phyloP scores from a whole-genome alignment of 2,888 invertebrate species.

The Sclerodermus sp. region DNA sequence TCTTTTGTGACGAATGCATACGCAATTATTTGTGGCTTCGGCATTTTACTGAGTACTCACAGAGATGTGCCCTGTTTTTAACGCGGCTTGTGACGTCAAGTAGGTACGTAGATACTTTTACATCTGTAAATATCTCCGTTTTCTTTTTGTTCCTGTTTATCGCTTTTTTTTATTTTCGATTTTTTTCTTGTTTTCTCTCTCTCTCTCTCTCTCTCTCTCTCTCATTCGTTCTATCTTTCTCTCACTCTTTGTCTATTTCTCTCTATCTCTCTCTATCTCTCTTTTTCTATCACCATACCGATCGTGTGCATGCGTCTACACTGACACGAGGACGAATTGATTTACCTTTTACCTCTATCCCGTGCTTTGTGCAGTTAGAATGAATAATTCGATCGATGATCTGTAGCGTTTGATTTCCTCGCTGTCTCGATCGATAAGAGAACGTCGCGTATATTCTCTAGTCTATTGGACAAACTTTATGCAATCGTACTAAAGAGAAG shows the following conservation, averaged over 20 bases:
- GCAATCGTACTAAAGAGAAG: no score
- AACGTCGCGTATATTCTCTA: no score
- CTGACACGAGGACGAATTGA: no score
- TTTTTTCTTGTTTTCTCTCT: not conserved
- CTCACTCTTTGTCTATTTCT: not conserved
- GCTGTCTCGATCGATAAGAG: no score
- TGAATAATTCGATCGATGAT: no score
- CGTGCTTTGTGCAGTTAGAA: no score
- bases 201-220: not conserved
- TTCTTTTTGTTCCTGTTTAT: not conserved
- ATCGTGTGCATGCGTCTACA: no score
- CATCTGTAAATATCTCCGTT: constrained; percentile 27
- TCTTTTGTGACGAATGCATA: constrained; percentile 26
- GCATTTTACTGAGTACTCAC: constrained; percentile 52
- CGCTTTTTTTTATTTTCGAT: not conserved
- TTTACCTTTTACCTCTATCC: no score
- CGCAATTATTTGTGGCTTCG: constrained; percentile 31
- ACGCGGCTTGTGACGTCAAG: constrained; percentile 59
- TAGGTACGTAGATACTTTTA: constrained; percentile 53
- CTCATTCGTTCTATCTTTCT: constrained; percentile 1
- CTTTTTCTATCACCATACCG: no score
- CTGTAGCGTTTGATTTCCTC: no score
- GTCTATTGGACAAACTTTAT: no score
- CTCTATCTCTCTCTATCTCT: no score
- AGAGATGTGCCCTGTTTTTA: constrained; percentile 56